phyloP scores from a whole-genome alignment of 2,888 invertebrate genomes.

The Troilus luridus region DNA sequence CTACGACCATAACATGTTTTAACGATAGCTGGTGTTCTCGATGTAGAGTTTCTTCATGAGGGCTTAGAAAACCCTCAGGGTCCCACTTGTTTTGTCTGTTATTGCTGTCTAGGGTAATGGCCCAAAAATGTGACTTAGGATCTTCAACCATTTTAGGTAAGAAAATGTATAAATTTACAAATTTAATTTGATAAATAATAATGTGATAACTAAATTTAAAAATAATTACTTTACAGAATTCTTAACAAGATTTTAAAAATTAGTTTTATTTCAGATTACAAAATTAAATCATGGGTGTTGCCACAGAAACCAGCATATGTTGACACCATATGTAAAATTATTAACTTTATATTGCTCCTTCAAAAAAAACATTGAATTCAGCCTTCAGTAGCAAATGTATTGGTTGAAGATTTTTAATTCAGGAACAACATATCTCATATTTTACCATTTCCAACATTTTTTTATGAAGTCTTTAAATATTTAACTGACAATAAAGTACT shows the following conservation, averaged over 20 bases:
- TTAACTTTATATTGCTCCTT: background rate
- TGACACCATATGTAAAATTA: background rate
- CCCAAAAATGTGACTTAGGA: constrained; percentile 25
- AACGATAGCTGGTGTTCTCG: constrained; percentile 5
- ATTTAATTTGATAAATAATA: background rate
- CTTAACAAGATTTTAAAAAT: background rate
- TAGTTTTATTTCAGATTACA: background rate
- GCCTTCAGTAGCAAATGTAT: too few relatives aligned
- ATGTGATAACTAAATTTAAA: constrained; percentile 2
- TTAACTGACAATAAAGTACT: too few relatives aligned
- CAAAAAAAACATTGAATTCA: background rate
- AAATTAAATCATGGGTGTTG: background rate
- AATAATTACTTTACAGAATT: background rate
- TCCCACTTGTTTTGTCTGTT: background rate
- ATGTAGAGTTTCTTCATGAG: background rate
- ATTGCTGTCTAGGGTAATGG: constrained; percentile 12
- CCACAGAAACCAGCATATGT: background rate
- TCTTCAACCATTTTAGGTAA: constrained; percentile 12
- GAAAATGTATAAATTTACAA: background rate
- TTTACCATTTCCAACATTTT: too few relatives aligned
- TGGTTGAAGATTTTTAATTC: too few relatives aligned
- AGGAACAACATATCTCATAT: too few relatives aligned
- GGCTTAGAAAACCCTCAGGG: background rate
- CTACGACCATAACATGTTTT: constrained; percentile 81
- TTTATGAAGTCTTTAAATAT: too few relatives aligned